Percentiles rank a stretch among this genome's conserved stretches.
Evolutionary conservation across 2,888 invertebrate genomes (phyloP).

Genomic region (Pseudoips prasinana): DNA sequence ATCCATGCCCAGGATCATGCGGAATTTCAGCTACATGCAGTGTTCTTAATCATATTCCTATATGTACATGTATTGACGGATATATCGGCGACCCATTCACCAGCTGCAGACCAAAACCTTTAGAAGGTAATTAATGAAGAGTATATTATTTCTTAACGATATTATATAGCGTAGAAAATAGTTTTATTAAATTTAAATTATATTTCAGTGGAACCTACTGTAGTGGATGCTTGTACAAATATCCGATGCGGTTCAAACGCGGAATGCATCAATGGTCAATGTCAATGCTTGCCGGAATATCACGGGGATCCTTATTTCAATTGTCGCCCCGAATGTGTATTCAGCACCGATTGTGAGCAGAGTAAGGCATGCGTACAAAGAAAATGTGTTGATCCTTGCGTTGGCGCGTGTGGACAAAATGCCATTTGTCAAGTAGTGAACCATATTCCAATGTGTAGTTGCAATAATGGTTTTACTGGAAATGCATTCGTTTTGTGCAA

Average conservation of each 20-base stretch:
- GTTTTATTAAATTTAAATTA: neutral
- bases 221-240: slow-evolving; percentile 85
- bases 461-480: slow-evolving; percentile 84
- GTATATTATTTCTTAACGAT: no score
- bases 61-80: slow-evolving; percentile 87
- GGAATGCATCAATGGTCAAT: slow-evolving; percentile 85
- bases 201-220: slow-evolving; percentile 59
- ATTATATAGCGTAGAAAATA: no score
- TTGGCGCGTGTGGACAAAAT: slow-evolving; percentile 85
- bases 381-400: slow-evolving; percentile 89
- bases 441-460: slow-evolving; percentile 86
- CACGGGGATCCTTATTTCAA: slow-evolving; percentile 88
- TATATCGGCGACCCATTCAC: slow-evolving; percentile 89
- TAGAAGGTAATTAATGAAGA: slow-evolving; percentile 68
- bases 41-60: slow-evolving; percentile 88
- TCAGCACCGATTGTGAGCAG: slow-evolving; percentile 87
- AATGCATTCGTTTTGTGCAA: slow-evolving; percentile 75
- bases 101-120: slow-evolving; percentile 76
- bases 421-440: slow-evolving; percentile 83
- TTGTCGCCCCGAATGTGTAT: slow-evolving; percentile 90
- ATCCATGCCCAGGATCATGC: slow-evolving; percentile 91
- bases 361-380: slow-evolving; percentile 87
- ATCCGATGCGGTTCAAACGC: slow-evolving; percentile 86
- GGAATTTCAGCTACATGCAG: slow-evolving; percentile 83
- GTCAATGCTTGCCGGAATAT: slow-evolving; percentile 87